These are phyloP conservation scores for Rostratula benghalensis DNA, from an alignment of 2,113 vertebrate species.

Conservation along the genomic window DNA sequence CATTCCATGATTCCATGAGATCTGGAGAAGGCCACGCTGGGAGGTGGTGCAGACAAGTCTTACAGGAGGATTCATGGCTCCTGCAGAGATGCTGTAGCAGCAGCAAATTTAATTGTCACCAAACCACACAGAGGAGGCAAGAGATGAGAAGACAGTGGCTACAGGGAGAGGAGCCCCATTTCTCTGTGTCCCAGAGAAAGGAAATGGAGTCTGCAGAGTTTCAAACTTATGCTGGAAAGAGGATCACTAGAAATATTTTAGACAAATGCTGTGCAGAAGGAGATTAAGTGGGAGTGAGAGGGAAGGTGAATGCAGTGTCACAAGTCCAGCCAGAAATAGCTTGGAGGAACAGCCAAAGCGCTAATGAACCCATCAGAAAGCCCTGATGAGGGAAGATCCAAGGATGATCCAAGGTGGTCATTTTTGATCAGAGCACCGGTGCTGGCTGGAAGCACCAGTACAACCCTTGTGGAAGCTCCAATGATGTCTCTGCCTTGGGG, in stretches of 20 bases:
- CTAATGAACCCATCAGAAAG: background rate
- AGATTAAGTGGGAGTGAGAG: background rate
- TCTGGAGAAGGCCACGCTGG: background rate
- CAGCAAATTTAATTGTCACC: background rate
- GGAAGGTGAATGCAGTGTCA: background rate
- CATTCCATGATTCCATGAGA: background rate
- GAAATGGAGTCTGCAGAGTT: background rate
- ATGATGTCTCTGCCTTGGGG: rapidly evolving
- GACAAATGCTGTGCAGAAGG: background rate
- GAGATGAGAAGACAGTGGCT: background rate
- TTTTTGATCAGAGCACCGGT: background rate
- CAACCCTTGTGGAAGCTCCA: rapidly evolving
- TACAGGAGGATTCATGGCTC: background rate
- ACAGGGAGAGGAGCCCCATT: background rate
- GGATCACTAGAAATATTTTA: background rate
- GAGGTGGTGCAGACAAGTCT: background rate
- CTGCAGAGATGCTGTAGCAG: background rate
- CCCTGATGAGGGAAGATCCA: background rate
- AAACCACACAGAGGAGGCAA: background rate
- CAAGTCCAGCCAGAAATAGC: background rate
- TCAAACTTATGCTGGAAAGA: background rate
- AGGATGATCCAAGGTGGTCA: rapidly evolving
- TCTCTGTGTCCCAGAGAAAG: background rate
- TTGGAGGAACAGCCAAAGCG: background rate
- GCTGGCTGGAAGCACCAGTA: background rate